A percentile compares a stretch with the other conserved stretches of the same genome.
Conservation (phyloP, 1,140 invertebrate genomes). For the Leptopilina boulardi region DNA sequence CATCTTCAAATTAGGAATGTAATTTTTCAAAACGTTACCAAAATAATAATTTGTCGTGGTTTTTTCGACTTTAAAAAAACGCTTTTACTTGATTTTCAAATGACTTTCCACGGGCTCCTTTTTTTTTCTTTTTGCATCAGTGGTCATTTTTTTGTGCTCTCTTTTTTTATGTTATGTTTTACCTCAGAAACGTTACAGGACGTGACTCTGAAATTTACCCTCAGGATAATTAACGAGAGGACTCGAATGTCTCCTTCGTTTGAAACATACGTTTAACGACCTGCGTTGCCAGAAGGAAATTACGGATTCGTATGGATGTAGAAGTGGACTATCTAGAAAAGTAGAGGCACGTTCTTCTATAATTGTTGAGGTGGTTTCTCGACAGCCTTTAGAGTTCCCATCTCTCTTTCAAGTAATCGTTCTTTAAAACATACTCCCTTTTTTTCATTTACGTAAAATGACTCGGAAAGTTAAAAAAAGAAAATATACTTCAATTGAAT, state of each 20-base stretch:
- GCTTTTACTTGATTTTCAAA: too few species aligned
- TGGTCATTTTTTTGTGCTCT: neutral
- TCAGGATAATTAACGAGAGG: slow-evolving; percentile 69
- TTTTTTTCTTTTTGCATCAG: neutral
- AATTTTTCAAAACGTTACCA: too few species aligned
- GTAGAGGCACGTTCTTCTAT: slow-evolving; percentile 66
- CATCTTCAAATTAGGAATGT: too few species aligned
- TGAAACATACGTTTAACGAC: slow-evolving; percentile 68
- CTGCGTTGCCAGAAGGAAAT: slow-evolving; percentile 54
- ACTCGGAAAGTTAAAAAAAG: neutral
- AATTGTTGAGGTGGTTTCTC: slow-evolving; percentile 65
- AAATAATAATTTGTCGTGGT: too few species aligned
- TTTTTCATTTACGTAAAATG: neutral
- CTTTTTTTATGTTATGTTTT: slow-evolving; percentile 5
- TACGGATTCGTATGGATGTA: slow-evolving; percentile 56
- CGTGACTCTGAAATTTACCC: slow-evolving; percentile 57
- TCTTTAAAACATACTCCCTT: neutral
- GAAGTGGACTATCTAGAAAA: slow-evolving; percentile 47
- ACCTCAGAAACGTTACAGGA: slow-evolving; percentile 46
- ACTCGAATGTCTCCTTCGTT: slow-evolving; percentile 58
- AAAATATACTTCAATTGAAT: too few species aligned
- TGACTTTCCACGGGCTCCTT: neutral
- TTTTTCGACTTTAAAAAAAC: too few species aligned
- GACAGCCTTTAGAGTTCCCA: slow-evolving; percentile 62
- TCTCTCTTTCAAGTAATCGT: slow-evolving; percentile 31